Base-by-base conservation (phyloP, 2,113 vertebrate genomes). In the Pseudonaja textilis region DNA sequence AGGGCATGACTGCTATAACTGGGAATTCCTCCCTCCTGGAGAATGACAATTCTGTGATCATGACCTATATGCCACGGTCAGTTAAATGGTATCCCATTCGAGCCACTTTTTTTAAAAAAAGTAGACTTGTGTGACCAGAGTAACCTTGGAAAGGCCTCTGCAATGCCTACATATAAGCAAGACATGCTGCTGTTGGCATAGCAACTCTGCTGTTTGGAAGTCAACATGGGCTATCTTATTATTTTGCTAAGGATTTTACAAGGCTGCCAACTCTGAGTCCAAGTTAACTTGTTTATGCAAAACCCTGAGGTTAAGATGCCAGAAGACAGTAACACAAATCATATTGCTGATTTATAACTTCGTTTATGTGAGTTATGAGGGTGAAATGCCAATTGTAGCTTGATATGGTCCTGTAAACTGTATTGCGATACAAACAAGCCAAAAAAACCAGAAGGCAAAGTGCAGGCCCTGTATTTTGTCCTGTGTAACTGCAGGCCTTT, bases 141-240 rank as follows among this genome's bases (percentile, higher is more conserved):
- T 23, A 93, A 39, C 42, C 42, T 81, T 85, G 50, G 57, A 89
- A 59, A 23, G 54, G 88, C 18, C n/a, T 42, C 55, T 94, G 0
- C 59, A 91, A 3, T 93, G 47, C 20, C 95, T 96, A 4, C 95
- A 59, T 95, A 23, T 95, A 92, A 93, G 91, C 6, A 92, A 95
- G 92, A 57, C 93, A 90, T 92, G 89, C 90, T 96, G 94, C 90
- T 0, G 8, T 96, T 97, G 95, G 91, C 96, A 94, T 74, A 88
- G 95, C 94, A 97, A 95, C 93, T 57, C 88, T 94, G 52, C 86
- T 93, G 1, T 93, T 61, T 95, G 93, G 81, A 96, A 95, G 91
- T 97, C 94, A 95, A 56, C 22, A 47, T 52, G 95, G 95, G 95
- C 81, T 95, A 10, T 89, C 45, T 95, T 97, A 94, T 95, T 96